Evolutionary conservation across 2,113 vertebrate species (phyloP), one percentile per base, ranked within the genome.

Genomic region (Podocnemis expansa): DNA sequence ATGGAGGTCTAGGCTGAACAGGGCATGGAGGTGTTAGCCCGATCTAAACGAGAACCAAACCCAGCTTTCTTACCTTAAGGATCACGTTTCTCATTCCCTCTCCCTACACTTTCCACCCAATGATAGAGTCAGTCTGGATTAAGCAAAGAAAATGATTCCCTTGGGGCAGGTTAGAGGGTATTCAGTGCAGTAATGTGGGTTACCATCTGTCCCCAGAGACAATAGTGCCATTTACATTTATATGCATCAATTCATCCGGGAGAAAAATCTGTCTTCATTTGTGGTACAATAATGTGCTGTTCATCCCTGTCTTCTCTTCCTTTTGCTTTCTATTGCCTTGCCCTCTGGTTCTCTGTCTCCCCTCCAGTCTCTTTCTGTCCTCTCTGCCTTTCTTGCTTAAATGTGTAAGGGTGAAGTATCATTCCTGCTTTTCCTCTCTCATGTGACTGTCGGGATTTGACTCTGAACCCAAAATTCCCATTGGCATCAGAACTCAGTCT

Each of bases 391-490:
- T 85, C 4, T 19, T 78, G 78, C 80, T 88, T 2, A 2, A 91
- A 78, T 82, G 93, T 97, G 73, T 89, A 93, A 93, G 95, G 93
- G 38, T 92, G n/a, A 47, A 54, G n/a, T 85, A 52, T 34, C 91
- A 24, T 51, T 4, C 4, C 89, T 29, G n/a, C 84, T 93, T 82
- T 94, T 60, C 63, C 89, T 91, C 73, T 58, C 22, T 86, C 0
- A 2, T 25, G 52, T 90, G 56, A 89, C 79, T 95, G 63, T n/a
- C 0, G 78, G 76, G 83, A 89, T 31, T 29, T 70, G 63, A 67
- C 78, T 0, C 38, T 78, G 52, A 93, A 73, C 78, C 84, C 1
- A 12, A 49, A 93, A 58, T 76, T 96, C 88, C 82, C 83, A 58
- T 55, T 56, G 58, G 73, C n/a, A 70, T 70, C 63, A 29, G 41